These are phyloP conservation scores for Eumaeus atala DNA, from an alignment of 1,140 invertebrate genomes.

Conservation along the genomic window DNA sequence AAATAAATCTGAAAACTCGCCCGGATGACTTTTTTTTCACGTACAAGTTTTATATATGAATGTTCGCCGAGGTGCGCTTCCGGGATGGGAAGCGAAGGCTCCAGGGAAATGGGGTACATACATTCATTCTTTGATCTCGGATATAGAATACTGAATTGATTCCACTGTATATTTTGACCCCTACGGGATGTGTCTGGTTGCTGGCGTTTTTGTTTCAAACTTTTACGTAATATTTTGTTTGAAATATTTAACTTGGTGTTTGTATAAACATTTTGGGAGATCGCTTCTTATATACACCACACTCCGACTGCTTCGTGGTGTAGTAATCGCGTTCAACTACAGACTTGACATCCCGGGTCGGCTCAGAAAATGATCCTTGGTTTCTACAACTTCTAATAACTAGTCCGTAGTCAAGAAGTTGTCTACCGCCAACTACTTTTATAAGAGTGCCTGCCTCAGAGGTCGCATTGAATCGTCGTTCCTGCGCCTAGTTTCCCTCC, in stretches of 20 bases:
- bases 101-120: conserved; percentile 44
- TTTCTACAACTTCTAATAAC: no score
- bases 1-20: no score
- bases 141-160: conserved; percentile 42
- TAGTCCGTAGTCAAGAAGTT: no score
- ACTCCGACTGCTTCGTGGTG: no score
- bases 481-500: no score
- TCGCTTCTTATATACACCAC: not conserved
- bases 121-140: conserved; percentile 31
- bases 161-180: conserved; percentile 26
- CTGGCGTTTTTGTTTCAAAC: conserved; percentile 16
- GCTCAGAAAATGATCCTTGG: no score
- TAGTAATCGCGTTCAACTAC: no score
- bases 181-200: conserved; percentile 19
- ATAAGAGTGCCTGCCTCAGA: no score
- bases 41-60: conserved; percentile 42
- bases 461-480: no score
- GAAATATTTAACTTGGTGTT: not conserved
- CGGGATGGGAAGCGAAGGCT: conserved; percentile 38
- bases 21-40: not conserved
- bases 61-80: conserved; percentile 39
- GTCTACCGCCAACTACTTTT: no score
- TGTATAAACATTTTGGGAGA: conserved; percentile 3
- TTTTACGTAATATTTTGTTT: conserved; percentile 5
- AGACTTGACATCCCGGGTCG: no score